Base-by-base conservation (phyloP, 2,797 vertebrate species). In the Adelosebastes latens region DNA sequence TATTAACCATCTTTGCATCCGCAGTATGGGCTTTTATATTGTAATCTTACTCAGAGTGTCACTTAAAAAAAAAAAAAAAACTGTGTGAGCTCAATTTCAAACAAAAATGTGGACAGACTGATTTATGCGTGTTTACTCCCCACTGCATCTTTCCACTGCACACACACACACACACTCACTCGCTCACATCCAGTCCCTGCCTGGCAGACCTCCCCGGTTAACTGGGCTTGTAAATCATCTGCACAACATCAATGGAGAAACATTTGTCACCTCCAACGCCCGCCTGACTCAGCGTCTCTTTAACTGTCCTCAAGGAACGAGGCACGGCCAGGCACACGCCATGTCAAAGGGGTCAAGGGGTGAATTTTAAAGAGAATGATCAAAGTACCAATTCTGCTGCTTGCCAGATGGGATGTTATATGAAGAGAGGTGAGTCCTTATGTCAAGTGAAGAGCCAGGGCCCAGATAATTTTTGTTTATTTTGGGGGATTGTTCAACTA, bases 161-260 rank as follows among this genome's bases (percentile, higher is more conserved):
- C 69, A 59, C 75, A 77, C 73, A 32, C 69, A 59, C 75, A 77
- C 72, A 63, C 63, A 55, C n/a, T 12, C 59, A 69, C 59, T 49
- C 16, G 49, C 81, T 42, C 69, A 70, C 46, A 81, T 67, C 16
- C 80, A 88, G 73, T 83, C 70, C 53, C 72, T 69, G 77, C 83
- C 83, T 84, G 81, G 84, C 85, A 91, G 91, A 85, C 85, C 85
- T 91, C 87, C 77, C 76, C n/a, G 14, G 69, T 90, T 92, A 93
- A 93, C 89, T 87, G 91, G 77, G 87, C 90, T 85, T 94, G 92
- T 94, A 94, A 95, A 95, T 95, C 91, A 94, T 89, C 77, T 55
- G 77, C 77, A 87, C 88, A 90, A 81, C 88, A 88, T 92, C 91
- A 85, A 74, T 91, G 80, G 79, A 89, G 88, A 88, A 92, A 87